phyloP scores from a whole-genome alignment of 2,113 vertebrate species.

The Parus major region DNA sequence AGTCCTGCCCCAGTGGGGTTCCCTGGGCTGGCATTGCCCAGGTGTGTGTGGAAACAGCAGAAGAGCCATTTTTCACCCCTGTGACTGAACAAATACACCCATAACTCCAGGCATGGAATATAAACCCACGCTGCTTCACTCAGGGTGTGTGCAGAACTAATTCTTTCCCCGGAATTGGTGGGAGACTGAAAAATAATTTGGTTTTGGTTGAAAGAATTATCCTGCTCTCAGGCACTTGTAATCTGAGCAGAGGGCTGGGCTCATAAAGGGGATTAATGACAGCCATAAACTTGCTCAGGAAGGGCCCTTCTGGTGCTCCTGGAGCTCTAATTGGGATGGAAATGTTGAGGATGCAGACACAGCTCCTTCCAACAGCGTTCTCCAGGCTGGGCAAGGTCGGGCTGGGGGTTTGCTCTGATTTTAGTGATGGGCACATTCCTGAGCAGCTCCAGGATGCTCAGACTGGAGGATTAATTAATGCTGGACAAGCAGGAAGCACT shows the following conservation, averaged over 20 bases:
- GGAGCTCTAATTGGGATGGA: slow-evolving; percentile 7
- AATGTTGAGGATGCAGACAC: neutral
- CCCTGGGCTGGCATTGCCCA: neutral
- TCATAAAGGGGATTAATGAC: slow-evolving; percentile 36
- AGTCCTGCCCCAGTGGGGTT: neutral
- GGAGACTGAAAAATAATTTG: neutral
- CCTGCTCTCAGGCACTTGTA: slow-evolving; percentile 16
- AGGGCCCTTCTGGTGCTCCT: slow-evolving; percentile 12
- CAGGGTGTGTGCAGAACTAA: neutral
- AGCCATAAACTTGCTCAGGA: neutral
- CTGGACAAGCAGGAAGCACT: neutral
- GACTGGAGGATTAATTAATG: neutral
- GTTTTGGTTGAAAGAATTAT: slow-evolving; percentile 16
- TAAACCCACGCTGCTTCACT: neutral
- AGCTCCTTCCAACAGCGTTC: neutral
- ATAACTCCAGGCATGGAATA: neutral
- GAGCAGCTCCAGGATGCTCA: neutral
- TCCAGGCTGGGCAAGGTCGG: neutral
- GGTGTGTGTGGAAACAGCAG: neutral
- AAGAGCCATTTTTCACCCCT: neutral
- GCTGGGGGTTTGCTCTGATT: neutral
- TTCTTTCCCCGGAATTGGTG: neutral
- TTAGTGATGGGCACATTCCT: neutral
- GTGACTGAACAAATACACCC: neutral
- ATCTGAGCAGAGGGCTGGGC: neutral